phyloP scores from a whole-genome alignment of 1,140 invertebrate species.

The Saccostrea echinata region DNA sequence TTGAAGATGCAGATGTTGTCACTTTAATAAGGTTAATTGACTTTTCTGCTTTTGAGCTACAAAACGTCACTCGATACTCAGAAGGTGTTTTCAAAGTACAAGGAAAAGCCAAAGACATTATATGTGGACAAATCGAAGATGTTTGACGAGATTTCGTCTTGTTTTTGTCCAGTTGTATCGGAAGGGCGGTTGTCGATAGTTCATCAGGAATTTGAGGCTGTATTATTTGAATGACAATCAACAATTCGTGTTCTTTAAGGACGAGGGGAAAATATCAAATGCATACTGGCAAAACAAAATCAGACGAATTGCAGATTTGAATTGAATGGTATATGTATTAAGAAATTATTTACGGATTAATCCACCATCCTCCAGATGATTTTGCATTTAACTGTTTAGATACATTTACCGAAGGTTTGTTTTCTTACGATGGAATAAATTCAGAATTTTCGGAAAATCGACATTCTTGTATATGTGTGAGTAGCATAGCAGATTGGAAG shows the following conservation, averaged over 20 bases:
- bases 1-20: slow-evolving; percentile 30
- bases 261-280: neutral
- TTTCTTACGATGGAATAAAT: slow-evolving; percentile 30
- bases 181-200: slow-evolving; percentile 26
- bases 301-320: neutral
- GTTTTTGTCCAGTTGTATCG: slow-evolving; percentile 9
- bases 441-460: neutral
- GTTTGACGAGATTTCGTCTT: neutral
- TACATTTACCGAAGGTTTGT: neutral
- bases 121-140: slow-evolving; percentile 25
- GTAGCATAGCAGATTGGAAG: neutral
- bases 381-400: slow-evolving; percentile 4
- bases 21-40: slow-evolving; percentile 7
- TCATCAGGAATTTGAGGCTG: neutral
- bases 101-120: neutral
- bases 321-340: slow-evolving; percentile 15
- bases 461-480: neutral
- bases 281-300: neutral
- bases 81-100: neutral
- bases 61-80: neutral
- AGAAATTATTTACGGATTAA: slow-evolving; percentile 4
- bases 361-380: slow-evolving; percentile 1
- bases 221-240: slow-evolving; percentile 18
- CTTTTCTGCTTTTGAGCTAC: neutral
- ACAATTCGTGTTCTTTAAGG: neutral